Base-by-base conservation (phyloP, 2,113 vertebrate genomes). In the Cricetomys ansorgei region DNA sequence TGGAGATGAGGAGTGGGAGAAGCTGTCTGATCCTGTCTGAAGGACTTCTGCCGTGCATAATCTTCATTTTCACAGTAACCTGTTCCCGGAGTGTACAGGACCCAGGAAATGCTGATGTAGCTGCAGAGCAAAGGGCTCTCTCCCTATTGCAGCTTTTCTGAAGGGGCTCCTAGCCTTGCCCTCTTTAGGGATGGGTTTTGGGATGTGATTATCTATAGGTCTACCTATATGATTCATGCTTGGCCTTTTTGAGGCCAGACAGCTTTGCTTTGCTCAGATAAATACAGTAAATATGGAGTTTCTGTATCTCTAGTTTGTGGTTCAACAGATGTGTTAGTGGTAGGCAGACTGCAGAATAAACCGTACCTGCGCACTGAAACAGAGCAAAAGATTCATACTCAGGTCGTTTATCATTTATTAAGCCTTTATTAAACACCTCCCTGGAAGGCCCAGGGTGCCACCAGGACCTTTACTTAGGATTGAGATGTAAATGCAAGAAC, bases 371-470 rank as follows among this genome's bases (percentile, higher is more conserved):
- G 79, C 72, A 67, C n/a, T 53, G 11, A 48, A 15, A 19, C 73
- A 70, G 34, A 88, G 10, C 27, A 50, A 64, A 91, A 19, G 70
- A 95, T 40, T 40, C 93, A 77, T 93, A 86, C 92, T 95, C 92
- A 89, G 37, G 67, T 84, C 7, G 25, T 95, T 79, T 88, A 45
- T 89, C 93, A 87, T 89, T 97, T 96, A 94, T 85, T 96, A 91
- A 96, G 86, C 45, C 1, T 96, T 97, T 97, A 97, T 95, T 97
- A 95, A 96, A 97, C 94, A 87, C 53, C 90, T 88, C 93, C 76
- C 70, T 67, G 89, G 69, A 90, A 96, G 75, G 65, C 86, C 87
- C 76, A 8, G 12, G 70, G 76, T 81, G 88, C 65, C 57, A 90
- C 92, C 55, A 45, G 70, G 65, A 84, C 88, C 81, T 95, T 89